phyloP scores from a whole-genome alignment of 2,888 invertebrate genomes.

The Acanthacorydalis orientalis region DNA sequence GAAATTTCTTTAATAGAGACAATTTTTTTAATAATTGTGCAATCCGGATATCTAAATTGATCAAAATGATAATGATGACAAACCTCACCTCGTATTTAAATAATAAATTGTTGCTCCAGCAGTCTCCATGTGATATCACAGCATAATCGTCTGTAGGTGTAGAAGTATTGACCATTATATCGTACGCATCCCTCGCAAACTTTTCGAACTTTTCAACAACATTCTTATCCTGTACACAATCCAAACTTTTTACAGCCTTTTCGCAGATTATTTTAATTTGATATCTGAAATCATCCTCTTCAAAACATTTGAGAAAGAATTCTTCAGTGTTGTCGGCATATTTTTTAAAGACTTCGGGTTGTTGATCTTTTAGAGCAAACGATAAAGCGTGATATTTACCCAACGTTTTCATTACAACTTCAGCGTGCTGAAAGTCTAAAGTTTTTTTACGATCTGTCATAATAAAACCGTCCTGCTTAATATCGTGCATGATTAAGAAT shows the following conservation, averaged over 20 bases:
- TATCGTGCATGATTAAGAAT: constrained; percentile 12
- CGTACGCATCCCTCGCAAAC: constrained; percentile 6
- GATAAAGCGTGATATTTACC: constrained; percentile 3
- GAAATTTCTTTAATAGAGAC: no score
- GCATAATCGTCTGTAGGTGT: constrained; percentile 4
- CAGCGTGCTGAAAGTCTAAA: not conserved
- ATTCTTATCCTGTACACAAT: not conserved
- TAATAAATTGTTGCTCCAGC: constrained; percentile 20
- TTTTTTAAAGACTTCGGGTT: not conserved
- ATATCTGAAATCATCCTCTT: not conserved
- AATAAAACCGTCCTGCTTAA: not conserved
- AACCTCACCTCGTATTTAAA: constrained; percentile 16
- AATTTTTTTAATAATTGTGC: no score
- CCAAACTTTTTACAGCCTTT: not conserved
- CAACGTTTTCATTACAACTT: constrained; percentile 1
- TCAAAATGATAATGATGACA: not conserved
- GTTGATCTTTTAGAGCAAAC: constrained; percentile 2
- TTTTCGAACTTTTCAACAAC: constrained; percentile 7
- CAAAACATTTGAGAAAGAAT: not conserved
- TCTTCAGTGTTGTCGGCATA: not conserved
- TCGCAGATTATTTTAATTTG: not conserved
- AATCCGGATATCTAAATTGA: not conserved
- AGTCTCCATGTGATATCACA: constrained; percentile 17
- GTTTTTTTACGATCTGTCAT: constrained; percentile 2
- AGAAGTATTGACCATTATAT: not conserved